phyloP scores from a whole-genome alignment of 2,797 vertebrate genomes.

The Eulemur albifrons region DNA sequence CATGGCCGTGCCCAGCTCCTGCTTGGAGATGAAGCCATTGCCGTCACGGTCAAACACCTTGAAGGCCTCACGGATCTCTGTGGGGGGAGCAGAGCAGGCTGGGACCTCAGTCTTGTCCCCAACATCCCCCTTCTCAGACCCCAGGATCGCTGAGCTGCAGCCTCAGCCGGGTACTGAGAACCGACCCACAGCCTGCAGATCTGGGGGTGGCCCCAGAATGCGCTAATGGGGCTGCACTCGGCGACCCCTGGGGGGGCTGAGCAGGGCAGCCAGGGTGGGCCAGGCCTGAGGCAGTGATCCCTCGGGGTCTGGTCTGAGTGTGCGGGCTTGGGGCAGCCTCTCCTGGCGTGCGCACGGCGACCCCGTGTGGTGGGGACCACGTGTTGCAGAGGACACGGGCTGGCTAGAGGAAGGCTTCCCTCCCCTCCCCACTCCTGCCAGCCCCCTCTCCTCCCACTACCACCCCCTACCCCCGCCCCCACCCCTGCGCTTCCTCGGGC shows the following conservation, averaged over 20 bases:
- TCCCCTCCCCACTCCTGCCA: background rate
- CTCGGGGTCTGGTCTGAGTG: rapidly evolving
- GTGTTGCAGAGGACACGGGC: background rate
- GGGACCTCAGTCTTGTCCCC: background rate
- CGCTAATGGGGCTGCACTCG: background rate
- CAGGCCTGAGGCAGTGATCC: background rate
- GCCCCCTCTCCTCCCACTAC: too few relatives aligned
- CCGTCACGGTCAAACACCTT: slow-evolving; percentile 97
- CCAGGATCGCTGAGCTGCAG: background rate
- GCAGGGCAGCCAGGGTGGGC: background rate
- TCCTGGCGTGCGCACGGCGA: background rate
- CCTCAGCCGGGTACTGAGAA: background rate
- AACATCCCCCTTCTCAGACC: background rate
- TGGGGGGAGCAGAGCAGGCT: background rate
- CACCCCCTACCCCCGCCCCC: background rate
- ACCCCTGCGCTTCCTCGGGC: background rate
- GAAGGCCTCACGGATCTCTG: slow-evolving; percentile 97
- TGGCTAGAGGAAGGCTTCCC: background rate
- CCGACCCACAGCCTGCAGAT: background rate
- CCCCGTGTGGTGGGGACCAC: background rate
- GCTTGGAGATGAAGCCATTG: slow-evolving; percentile 98
- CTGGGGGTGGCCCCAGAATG: background rate
- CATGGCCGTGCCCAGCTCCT: slow-evolving; percentile 97
- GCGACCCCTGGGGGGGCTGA: background rate
- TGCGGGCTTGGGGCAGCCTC: background rate